Conservation (phyloP, 2,888 invertebrate genomes). For the Stenodera caucasica region DNA sequence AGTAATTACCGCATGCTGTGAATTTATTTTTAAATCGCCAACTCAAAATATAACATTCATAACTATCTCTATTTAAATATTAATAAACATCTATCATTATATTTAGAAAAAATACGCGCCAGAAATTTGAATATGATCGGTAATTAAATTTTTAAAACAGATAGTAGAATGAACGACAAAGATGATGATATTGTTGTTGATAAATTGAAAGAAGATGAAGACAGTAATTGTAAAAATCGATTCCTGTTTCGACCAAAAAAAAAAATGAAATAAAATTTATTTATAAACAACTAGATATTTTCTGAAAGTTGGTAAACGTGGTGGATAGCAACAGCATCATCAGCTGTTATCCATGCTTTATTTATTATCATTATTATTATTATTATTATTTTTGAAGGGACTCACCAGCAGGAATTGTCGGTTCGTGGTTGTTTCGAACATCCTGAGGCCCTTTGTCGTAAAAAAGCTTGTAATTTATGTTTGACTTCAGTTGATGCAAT, state of each 20-base stretch:
- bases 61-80: conserved; percentile 7
- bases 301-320: conserved; percentile 7
- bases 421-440: conserved; percentile 49
- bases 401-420: conserved; percentile 56
- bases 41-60: conserved; percentile 5
- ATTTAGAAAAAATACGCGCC: conserved; percentile 5
- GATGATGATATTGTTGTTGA: neutral
- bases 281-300: neutral
- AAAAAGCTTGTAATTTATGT: conserved; percentile 83
- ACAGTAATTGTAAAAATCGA: neutral
- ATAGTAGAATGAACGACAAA: neutral
- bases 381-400: conserved; percentile 9
- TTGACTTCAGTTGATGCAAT: conserved; percentile 96
- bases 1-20: conserved; percentile 2
- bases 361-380: too few species aligned
- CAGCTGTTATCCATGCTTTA: conserved; percentile 10
- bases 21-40: conserved; percentile 1
- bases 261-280: too few species aligned
- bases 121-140: neutral
- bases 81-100: conserved; percentile 3
- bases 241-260: neutral
- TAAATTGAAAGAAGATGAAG: neutral
- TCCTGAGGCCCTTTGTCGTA: conserved; percentile 53
- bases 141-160: neutral
- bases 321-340: conserved; percentile 1